Base-by-base conservation (phyloP, 1,140 invertebrate species). In the Apis laboriosa region DNA sequence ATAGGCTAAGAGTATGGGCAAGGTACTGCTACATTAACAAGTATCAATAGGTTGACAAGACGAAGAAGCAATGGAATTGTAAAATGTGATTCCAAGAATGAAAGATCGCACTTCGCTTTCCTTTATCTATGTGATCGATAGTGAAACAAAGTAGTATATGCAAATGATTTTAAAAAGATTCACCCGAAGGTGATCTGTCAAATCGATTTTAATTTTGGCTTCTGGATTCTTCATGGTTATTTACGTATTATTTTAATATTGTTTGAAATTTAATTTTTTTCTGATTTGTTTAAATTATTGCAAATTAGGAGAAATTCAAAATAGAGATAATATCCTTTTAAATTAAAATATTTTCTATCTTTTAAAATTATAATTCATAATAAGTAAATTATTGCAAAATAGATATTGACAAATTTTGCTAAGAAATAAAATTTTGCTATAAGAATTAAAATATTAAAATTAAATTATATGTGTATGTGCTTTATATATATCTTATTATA, bases 1-100 rank as follows among this genome's bases (percentile, higher is more conserved):
- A 89, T 80, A 84, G 86, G 60, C 19, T 63, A 61, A 81, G 86
- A 88, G 86, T 77, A 78, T 21, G 84, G 80, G 74, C 80, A 79
- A 88, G 84, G 86, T 88, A 86, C 84, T 88, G 84, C 84, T 86
- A 85, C 86, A 86, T 88, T 88, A 88, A 88, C 87, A 88, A 88
- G 87, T 80, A 77, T 83, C 77, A 77, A 84, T 81, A 73, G 86
- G 72, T 75, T 60, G 61, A 55, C 56, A 51, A 53, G 64, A 28
- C 24, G 75, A 74, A 24, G 66, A 21, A 58, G 63, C 43, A 55
- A 56, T 58, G 61, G 73, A 72, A 83, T 73, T 61, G 53, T 72
- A 80, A 77, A 70, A 76, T 61, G 80, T 56, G 84, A 75, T 70
- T 60, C 58, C 43, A 63, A 70, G n/a, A 74, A 88, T 88, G 73